Evolutionary conservation across 2,113 vertebrate genomes (phyloP).

Genomic region (Sialia sialis): DNA sequence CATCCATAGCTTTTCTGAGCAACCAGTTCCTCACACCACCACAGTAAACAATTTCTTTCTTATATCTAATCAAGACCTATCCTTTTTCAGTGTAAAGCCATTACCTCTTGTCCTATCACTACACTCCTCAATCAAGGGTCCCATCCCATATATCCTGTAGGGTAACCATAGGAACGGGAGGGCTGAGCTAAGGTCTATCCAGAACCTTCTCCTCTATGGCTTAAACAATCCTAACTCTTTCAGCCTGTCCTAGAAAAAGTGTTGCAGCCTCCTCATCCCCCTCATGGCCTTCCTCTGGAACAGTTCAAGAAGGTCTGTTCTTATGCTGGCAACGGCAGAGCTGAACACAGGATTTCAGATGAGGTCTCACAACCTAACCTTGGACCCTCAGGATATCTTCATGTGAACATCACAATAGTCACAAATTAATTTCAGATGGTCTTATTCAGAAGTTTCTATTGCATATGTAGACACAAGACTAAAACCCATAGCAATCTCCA

Average conservation of each 20-base stretch:
- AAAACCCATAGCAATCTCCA: neutral
- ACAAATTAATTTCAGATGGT: neutral
- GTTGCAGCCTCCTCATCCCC: neutral
- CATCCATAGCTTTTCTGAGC: neutral
- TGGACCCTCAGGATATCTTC: neutral
- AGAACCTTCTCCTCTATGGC: neutral
- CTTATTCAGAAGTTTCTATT: neutral
- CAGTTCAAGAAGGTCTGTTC: neutral
- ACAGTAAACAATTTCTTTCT: neutral
- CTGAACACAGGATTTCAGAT: neutral
- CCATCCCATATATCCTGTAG: neutral
- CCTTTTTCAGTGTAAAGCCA: neutral
- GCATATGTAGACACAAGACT: neutral
- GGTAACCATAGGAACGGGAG: neutral
- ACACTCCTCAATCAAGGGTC: neutral
- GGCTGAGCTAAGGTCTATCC: neutral
- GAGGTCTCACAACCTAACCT: neutral
- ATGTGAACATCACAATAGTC: neutral
- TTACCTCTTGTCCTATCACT: neutral
- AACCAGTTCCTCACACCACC: neutral
- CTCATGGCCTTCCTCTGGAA: neutral
- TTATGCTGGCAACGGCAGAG: rapidly evolving
- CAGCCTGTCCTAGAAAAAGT: neutral
- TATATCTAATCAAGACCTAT: neutral
- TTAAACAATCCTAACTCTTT: neutral